phyloP scores from a whole-genome alignment of 2,797 vertebrate genomes.

The Semaprochilodus insignis region DNA sequence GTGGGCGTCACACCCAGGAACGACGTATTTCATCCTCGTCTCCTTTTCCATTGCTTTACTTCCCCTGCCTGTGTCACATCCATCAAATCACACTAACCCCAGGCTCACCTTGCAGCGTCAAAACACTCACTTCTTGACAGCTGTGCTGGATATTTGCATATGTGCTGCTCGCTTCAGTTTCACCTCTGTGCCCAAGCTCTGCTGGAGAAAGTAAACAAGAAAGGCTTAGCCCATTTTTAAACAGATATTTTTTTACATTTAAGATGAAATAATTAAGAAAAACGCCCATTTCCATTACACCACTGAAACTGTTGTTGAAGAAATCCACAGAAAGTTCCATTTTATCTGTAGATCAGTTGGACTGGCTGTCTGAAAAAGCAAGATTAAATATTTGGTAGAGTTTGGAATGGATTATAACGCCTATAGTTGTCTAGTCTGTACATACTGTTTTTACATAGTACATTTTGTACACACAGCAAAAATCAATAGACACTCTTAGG shows the following conservation, averaged over 20 bases:
- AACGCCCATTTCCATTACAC: constrained; percentile 41
- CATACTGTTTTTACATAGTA: too few species aligned
- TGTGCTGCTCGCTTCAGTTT: not conserved
- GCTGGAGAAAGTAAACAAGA: not conserved
- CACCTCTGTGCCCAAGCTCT: not conserved
- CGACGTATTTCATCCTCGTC: not conserved
- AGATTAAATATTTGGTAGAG: too few species aligned
- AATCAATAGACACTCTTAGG: too few species aligned
- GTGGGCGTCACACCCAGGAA: not conserved
- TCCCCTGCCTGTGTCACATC: not conserved
- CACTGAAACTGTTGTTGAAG: not conserved
- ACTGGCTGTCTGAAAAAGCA: too few species aligned
- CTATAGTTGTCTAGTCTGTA: too few species aligned
- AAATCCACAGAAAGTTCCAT: too few species aligned
- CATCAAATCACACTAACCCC: constrained; percentile 10
- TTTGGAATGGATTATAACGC: too few species aligned
- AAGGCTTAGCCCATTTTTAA: not conserved
- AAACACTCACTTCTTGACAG: constrained; percentile 8
- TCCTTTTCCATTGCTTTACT: not conserved
- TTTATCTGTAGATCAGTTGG: too few species aligned
- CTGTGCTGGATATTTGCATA: constrained; percentile 1
- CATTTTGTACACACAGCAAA: too few species aligned
- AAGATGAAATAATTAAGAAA: not conserved
- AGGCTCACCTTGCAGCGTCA: not conserved
- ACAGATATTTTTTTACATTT: not conserved